phyloP scores from a whole-genome alignment of 2,113 vertebrate species.

The Pleuronectes platessa region DNA sequence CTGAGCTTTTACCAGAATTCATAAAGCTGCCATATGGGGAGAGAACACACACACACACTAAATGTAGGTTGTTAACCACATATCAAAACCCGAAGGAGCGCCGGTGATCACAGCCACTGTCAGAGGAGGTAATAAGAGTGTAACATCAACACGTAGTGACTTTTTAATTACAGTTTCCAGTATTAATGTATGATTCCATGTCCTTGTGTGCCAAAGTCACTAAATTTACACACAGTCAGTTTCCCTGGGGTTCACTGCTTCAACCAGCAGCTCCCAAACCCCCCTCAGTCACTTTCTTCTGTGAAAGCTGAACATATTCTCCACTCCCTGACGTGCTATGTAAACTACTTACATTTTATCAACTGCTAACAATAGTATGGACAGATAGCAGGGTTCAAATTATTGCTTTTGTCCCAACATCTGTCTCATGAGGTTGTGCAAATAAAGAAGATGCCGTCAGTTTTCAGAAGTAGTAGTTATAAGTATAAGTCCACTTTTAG shows the following conservation, averaged over 20 bases:
- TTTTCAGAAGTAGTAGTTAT: too few species aligned
- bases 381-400: neutral
- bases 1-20: conserved; percentile 47
- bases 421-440: too few species aligned
- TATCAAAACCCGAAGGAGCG: neutral
- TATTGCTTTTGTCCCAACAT: too few species aligned
- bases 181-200: neutral
- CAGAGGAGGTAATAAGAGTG: neutral
- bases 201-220: neutral
- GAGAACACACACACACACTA: neutral
- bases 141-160: neutral
- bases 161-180: neutral
- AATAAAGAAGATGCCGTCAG: too few species aligned
- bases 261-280: neutral
- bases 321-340: neutral
- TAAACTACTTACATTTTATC: neutral
- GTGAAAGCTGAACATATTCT: neutral
- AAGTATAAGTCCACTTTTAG: too few species aligned
- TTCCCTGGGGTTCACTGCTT: too few species aligned
- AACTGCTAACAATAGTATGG: neutral
- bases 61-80: neutral
- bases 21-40: conserved; percentile 33
- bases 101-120: neutral
- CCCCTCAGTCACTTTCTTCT: neutral
- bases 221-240: neutral